These are phyloP conservation scores for Forbesichthys papilliferus DNA, from an alignment of 2,113 vertebrate genomes.

Conservation along the genomic window DNA sequence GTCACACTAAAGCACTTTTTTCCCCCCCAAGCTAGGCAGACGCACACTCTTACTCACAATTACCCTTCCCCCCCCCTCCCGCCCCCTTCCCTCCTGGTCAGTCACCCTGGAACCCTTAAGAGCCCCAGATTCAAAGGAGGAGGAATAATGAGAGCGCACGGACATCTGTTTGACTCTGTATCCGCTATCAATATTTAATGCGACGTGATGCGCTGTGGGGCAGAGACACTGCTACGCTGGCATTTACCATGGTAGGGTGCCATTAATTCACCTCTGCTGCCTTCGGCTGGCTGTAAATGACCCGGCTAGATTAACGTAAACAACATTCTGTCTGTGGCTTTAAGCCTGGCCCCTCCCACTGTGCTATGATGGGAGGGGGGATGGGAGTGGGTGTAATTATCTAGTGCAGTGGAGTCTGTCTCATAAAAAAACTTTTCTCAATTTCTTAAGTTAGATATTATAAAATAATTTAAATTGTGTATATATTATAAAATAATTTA, in stretches of 20 bases:
- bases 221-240: background rate
- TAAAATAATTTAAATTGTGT: background rate
- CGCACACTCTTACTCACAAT: too few relatives aligned
- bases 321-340: background rate
- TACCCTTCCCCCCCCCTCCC: too few relatives aligned
- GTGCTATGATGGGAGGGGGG: background rate
- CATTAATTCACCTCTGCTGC: background rate
- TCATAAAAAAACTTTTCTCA: background rate
- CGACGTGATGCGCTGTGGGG: too few relatives aligned
- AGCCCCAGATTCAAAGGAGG: too few relatives aligned
- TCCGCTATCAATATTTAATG: too few relatives aligned
- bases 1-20: constrained; percentile 11
- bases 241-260: background rate
- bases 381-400: too few relatives aligned
- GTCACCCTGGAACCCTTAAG: too few relatives aligned
- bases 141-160: too few relatives aligned
- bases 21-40: too few relatives aligned
- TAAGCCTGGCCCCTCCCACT: background rate
- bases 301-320: background rate
- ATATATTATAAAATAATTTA: constrained; percentile 7
- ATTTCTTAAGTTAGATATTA: too few relatives aligned
- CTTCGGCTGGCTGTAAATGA: background rate
- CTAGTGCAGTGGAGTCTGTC: too few relatives aligned
- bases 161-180: too few relatives aligned
- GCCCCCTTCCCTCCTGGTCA: background rate